Conservation (phyloP, 1,140 invertebrate species). For the Brachionus manjavacas region DNA sequence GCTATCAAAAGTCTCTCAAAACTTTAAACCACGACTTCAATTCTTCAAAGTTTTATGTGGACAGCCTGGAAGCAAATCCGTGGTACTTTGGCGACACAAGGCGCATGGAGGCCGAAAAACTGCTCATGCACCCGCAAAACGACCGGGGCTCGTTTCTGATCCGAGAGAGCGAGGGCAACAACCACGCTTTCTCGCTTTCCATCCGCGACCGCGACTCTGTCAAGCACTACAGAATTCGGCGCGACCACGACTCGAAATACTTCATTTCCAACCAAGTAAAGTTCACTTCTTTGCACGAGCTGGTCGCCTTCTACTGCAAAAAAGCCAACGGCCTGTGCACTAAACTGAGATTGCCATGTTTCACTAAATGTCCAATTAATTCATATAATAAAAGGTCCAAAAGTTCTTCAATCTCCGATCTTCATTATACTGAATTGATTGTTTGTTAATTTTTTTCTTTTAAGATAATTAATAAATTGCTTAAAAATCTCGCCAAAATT, state of each 20-base stretch:
- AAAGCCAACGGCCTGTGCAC: constrained; percentile 95
- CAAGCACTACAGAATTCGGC: constrained; percentile 96
- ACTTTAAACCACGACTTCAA: constrained; percentile 75
- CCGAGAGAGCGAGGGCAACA: constrained; percentile 76
- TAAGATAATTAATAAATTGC: no score
- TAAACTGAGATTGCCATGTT: constrained; percentile 85
- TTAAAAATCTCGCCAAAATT: no score
- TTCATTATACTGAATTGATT: no score
- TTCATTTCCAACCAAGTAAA: constrained; percentile 94
- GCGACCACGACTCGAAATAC: constrained; percentile 88
- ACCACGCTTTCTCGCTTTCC: constrained; percentile 58
- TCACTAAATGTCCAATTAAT: neutral
- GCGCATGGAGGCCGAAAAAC: constrained; percentile 97
- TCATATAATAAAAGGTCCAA: constrained; percentile 6
- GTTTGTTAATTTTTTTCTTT: no score
- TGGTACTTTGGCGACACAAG: constrained; percentile 99
- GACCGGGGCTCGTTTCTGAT: constrained; percentile 98
- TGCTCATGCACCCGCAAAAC: constrained; percentile 88
- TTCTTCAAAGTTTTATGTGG: constrained; percentile 59
- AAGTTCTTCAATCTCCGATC: no score
- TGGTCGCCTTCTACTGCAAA: constrained; percentile 93
- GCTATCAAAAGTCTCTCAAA: neutral
- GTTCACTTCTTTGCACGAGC: constrained; percentile 86
- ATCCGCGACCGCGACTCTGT: constrained; percentile 97
- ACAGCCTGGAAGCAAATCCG: constrained; percentile 98